A percentile compares a stretch with the other conserved stretches of the same genome.
phyloP scores from a whole-genome alignment of 2,888 invertebrate species.

The Eudemis profundana region DNA sequence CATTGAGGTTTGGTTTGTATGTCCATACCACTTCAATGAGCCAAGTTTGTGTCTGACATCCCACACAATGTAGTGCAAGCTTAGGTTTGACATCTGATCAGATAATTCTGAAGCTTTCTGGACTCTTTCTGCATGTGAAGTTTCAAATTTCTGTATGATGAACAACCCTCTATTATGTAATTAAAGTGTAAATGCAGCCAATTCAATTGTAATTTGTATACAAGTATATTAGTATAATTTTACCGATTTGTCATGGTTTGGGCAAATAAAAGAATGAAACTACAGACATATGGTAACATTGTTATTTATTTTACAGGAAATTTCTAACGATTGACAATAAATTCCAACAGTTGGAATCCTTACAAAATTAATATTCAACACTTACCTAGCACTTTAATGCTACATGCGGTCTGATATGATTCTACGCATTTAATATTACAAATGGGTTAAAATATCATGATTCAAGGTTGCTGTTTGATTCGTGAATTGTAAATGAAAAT shows the following conservation, averaged over 20 bases:
- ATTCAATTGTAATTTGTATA: not conserved
- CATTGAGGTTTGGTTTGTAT: no score
- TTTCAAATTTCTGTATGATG: no score
- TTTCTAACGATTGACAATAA: conserved; percentile 82
- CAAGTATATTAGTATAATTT: conserved; percentile 6
- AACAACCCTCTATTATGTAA: not conserved
- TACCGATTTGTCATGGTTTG: conserved; percentile 39
- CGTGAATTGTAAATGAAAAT: conserved; percentile 10
- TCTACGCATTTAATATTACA: conserved; percentile 67
- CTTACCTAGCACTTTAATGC: conserved; percentile 73
- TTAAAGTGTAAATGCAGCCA: not conserved
- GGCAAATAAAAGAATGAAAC: conserved; percentile 62
- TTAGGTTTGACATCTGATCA: no score
- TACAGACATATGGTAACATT: conserved; percentile 75
- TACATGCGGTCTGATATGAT: conserved; percentile 79
- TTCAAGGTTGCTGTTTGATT: conserved; percentile 42
- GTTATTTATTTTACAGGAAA: conserved; percentile 83
- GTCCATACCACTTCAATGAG: no score
- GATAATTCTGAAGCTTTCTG: no score
- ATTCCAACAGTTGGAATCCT: conserved; percentile 76
- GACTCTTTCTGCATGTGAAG: no score
- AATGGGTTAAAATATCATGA: conserved; percentile 57
- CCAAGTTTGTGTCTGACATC: no score
- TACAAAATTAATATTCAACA: conserved; percentile 82
- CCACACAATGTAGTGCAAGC: no score